Evolutionary conservation across 2,888 invertebrate genomes (phyloP), one percentile per base, ranked within the genome.

Genomic region (Cephus nigrinus): DNA sequence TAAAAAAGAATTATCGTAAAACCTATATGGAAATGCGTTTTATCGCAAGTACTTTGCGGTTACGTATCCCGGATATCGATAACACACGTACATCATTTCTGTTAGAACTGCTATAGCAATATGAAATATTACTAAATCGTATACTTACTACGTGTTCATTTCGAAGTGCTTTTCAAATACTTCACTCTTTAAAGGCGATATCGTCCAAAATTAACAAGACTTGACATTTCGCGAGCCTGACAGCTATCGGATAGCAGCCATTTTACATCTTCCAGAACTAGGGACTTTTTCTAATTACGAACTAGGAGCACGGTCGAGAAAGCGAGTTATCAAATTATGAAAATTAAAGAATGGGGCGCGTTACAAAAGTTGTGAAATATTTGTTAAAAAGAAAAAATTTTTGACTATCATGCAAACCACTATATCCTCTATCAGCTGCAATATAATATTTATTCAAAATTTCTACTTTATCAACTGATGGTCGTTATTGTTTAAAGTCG

Each of bases 71-170:
- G 30, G 71, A 71, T 32, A 33, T 71, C 71, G 11, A 15, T 5
- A 71, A 12, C 31, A 32, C 15, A 33, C 30, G 12, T 71, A 33
- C 3, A 33, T 2, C 5, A 32, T 71, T 71, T 71, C 11, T 32
- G 4, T 2, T 32, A 15, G 71, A 31, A 33, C 9, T 32, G 5
- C 4, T 55, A 31, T 71, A 30, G 9, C 33, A 71, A 30, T 71
- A 32, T 71, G 33, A 12, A 71, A 33, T 71, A 33, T 71, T 32
- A 32, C 31, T 32, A 30, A 71, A 71, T 12, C 4, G 1, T 12
- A 71, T 71, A 33, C 71, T 71, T 71, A 71, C 71, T 71, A 71
- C 31, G 71, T 71, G 15, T 71, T 71, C 71, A 71, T 71, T 12
- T 31, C 9, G 12, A 71, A 71, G 33, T 1, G 12, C 71, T 71